Conservation (phyloP, 2,888 invertebrate species). For the Sarcophaga variegata region DNA sequence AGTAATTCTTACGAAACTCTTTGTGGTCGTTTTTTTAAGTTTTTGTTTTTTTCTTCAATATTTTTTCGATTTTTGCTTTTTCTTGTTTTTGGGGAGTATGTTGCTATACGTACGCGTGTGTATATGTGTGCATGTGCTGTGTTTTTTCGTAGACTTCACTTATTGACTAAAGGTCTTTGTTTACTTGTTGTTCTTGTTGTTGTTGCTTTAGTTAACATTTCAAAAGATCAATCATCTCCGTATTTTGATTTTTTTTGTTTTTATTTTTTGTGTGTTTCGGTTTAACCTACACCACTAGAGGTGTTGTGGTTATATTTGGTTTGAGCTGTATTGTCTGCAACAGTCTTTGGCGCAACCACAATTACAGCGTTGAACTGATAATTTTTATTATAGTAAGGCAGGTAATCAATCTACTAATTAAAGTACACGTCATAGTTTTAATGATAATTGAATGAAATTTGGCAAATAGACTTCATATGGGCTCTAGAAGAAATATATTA, state of each 20-base stretch:
- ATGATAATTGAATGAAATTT: too few species aligned
- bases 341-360: too few species aligned
- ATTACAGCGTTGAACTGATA: too few species aligned
- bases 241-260: neutral
- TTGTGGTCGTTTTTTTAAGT: slow-evolving; percentile 57
- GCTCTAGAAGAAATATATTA: too few species aligned
- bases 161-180: neutral
- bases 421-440: too few species aligned
- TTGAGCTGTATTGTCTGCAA: too few species aligned
- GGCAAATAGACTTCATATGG: too few species aligned
- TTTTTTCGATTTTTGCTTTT: slow-evolving; percentile 36
- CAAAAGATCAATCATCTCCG: slow-evolving; percentile 65
- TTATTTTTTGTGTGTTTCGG: too few species aligned
- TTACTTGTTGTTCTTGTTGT: slow-evolving; percentile 11
- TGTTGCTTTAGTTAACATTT: slow-evolving; percentile 14
- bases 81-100: slow-evolving; percentile 7
- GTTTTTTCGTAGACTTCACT: neutral
- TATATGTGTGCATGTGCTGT: slow-evolving; percentile 2
- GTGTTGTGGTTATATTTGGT: too few species aligned
- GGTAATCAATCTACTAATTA: too few species aligned
- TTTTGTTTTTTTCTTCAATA: slow-evolving; percentile 22
- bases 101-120: neutral
- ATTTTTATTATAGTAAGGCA: too few species aligned
- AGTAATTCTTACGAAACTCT: slow-evolving; percentile 65
- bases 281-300: too few species aligned